Evolutionary conservation across 2,888 invertebrate genomes (phyloP), one percentile per base, ranked within the genome.

Genomic region (Sinohyriopsis cumingii): DNA sequence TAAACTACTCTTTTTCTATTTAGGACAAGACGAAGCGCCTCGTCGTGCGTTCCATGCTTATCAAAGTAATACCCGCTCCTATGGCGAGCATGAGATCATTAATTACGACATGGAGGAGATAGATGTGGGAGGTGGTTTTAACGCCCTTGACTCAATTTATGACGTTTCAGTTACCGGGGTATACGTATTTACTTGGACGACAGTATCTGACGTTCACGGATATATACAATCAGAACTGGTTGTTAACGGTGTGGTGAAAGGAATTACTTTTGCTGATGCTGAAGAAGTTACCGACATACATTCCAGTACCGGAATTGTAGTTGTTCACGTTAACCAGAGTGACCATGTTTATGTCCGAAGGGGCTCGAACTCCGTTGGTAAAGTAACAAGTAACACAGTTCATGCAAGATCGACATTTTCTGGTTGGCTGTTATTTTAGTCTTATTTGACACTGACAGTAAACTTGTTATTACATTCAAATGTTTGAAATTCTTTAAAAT

Each of bases 181-280:
- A 9, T 63, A 63, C 33, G 54, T 63, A 12, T 54, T 63, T 15
- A 3, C 54, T 55, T 63, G 20, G 53, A 54, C 63, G 9, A 33
- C 28, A 18, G 54, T 54, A 15, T 20, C 12, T 15, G 18, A 63
- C 9, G 1, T 9, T 5, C 20, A 54, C 22, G 28, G 7, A 9
- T 63, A 20, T 53, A 54, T 63, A 24, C 63, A 53, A 18, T n/a
- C 55, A 22, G 54, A 63, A 54, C 54, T 63, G 12, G n/a, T 63
- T 2, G n/a, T 63, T 22, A 33, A 4, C 24, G 63, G 63, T n/a
- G 9, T 12, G 53, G 63, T 63, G 22, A 63, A 54, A 19, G 63
- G 54, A 9, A 53, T 25, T 24, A 22, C 5, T 18, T 54, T 63
- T 18, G n/a, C 63, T 54, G 63, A 63, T 54, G 45, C 63, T n/a